phyloP scores from a whole-genome alignment of 2,797 vertebrate genomes.

The Adelosebastes latens region DNA sequence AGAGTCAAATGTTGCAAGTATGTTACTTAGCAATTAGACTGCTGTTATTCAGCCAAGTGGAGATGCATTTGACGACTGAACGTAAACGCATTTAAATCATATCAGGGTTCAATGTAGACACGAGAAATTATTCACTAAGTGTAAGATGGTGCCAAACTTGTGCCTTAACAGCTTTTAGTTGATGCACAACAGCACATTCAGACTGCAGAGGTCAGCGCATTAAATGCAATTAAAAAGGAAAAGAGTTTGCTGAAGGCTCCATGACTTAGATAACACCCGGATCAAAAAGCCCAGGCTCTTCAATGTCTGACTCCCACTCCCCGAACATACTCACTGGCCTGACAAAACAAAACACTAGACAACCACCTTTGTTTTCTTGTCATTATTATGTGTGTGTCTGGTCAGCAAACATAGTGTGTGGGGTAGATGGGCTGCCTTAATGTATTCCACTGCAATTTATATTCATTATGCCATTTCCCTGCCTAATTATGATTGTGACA shows the following conservation, averaged over 20 bases:
- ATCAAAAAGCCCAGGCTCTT: constrained; percentile 47
- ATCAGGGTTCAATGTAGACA: background rate
- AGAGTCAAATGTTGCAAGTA: background rate
- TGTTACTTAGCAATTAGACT: background rate
- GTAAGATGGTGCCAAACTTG: background rate
- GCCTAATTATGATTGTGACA: constrained; percentile 45
- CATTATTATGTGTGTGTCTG: constrained; percentile 31
- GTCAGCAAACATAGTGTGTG: constrained; percentile 42
- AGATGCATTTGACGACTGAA: background rate
- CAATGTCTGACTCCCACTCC: constrained; percentile 43
- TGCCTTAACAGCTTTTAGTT: constrained; percentile 5
- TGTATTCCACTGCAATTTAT: constrained; percentile 63
- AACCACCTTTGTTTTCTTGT: constrained; percentile 37
- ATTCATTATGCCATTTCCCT: constrained; percentile 60
- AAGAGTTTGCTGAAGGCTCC: constrained; percentile 2
- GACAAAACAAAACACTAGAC: constrained; percentile 41
- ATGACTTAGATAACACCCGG: constrained; percentile 21
- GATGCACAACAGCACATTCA: background rate
- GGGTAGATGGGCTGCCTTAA: constrained; percentile 36
- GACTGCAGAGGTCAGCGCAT: constrained; percentile 18
- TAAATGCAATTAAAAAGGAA: constrained; percentile 21
- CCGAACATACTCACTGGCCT: constrained; percentile 8
- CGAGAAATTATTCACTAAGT: background rate
- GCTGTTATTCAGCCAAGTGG: background rate
- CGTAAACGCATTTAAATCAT: background rate